Evolutionary conservation across 2,797 vertebrate species (phyloP).

Genomic region (Alauda arvensis): DNA sequence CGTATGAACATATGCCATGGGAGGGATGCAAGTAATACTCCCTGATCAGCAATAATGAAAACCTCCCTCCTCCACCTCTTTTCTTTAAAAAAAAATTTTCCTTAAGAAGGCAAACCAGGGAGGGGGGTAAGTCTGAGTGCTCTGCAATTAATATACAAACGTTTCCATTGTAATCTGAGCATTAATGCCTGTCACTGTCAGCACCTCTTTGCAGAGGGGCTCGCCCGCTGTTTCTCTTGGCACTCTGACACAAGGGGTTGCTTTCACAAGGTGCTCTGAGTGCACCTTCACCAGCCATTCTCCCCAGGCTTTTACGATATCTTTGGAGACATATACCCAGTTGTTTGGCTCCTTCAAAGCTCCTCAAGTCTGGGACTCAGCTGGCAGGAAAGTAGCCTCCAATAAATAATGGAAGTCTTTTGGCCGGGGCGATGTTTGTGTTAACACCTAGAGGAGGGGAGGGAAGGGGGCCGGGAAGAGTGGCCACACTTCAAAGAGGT

Average conservation of each 20-base stretch:
- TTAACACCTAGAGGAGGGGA: constrained; percentile 41
- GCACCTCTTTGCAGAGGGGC: not conserved
- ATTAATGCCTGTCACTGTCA: constrained; percentile 14
- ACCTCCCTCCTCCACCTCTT: not conserved
- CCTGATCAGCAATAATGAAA: constrained; percentile 48
- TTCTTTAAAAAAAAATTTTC: not conserved
- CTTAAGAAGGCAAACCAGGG: not conserved
- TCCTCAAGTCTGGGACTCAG: constrained; percentile 1
- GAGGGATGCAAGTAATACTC: constrained; percentile 46
- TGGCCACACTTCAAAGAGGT: constrained; percentile 19
- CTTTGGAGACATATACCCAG: constrained; percentile 29
- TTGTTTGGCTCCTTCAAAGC: constrained; percentile 39
- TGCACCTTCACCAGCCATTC: not conserved
- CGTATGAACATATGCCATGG: constrained; percentile 30
- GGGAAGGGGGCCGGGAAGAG: not conserved
- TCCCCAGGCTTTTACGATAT: constrained; percentile 6
- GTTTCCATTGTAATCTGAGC: constrained; percentile 29
- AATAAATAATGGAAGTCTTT: constrained; percentile 42
- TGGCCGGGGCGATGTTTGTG: constrained; percentile 5
- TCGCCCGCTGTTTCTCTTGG: constrained; percentile 10
- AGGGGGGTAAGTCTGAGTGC: not conserved
- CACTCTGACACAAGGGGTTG: constrained; percentile 16
- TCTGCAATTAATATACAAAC: not conserved
- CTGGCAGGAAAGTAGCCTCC: not conserved
- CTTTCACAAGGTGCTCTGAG: not conserved